phyloP scores from a whole-genome alignment of 2,888 invertebrate genomes.

The Ophion slaviceki region DNA sequence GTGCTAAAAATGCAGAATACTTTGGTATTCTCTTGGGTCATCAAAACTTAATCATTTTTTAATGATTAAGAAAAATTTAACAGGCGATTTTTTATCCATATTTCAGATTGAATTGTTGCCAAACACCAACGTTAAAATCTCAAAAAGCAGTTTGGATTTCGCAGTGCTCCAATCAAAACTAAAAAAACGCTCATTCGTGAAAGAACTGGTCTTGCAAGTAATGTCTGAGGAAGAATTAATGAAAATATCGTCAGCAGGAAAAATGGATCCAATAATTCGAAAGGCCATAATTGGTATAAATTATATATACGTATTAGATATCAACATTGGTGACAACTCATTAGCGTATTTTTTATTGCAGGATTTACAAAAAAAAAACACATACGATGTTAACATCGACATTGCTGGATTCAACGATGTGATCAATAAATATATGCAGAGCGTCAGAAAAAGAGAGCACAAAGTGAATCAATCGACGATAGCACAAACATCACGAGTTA shows the following conservation, averaged over 20 bases:
- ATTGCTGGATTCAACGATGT: neutral
- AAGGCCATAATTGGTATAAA: neutral
- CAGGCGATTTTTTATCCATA: neutral
- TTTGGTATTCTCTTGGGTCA: no score
- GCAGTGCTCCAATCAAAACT: neutral
- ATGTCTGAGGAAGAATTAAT: neutral
- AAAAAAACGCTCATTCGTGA: conserved; percentile 3
- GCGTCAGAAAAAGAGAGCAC: conserved; percentile 5
- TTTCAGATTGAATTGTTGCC: conserved; percentile 1
- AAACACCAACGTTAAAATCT: conserved; percentile 2
- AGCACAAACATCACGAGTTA: neutral
- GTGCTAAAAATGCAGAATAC: no score
- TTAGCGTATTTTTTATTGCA: neutral
- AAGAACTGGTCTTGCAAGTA: neutral
- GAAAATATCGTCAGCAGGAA: conserved; percentile 5
- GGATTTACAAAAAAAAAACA: neutral
- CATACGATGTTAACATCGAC: conserved; percentile 3
- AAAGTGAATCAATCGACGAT: neutral
- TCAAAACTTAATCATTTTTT: neutral
- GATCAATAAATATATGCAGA: neutral
- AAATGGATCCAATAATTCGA: neutral
- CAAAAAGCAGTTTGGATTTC: conserved; percentile 1
- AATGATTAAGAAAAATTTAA: neutral
- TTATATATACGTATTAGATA: no score
- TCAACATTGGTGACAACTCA: no score